phyloP scores from a whole-genome alignment of 1,140 invertebrate genomes.

The Heterodera carotae region DNA sequence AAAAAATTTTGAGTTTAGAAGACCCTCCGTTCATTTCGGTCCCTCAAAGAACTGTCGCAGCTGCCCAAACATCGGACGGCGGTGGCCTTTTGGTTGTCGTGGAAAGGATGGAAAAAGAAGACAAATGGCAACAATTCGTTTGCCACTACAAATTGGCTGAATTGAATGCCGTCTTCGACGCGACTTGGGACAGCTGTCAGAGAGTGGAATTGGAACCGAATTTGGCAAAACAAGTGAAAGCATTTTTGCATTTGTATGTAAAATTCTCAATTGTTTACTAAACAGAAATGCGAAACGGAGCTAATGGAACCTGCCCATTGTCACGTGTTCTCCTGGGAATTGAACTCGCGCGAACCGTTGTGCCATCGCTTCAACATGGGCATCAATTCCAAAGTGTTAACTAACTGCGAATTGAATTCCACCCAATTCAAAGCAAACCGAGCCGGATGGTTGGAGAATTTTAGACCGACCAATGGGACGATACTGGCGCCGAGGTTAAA shows the following conservation, averaged over 20 bases:
- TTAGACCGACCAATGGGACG: constrained; percentile 14
- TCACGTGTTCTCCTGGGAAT: constrained; percentile 25
- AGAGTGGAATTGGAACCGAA: neutral
- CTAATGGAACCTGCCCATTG: constrained; percentile 17
- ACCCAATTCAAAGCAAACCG: neutral
- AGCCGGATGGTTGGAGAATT: constrained; percentile 27
- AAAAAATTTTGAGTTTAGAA: constrained; percentile 1
- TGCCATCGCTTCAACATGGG: constrained; percentile 21
- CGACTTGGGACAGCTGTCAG: constrained; percentile 13
- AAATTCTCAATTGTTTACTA: neutral
- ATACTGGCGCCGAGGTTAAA: constrained; percentile 6
- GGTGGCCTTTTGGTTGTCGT: constrained; percentile 11
- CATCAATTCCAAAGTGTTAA: neutral
- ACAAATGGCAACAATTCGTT: neutral
- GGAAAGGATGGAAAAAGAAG: constrained; percentile 1
- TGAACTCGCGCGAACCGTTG: neutral
- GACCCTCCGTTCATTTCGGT: neutral
- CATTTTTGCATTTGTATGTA: constrained; percentile 1
- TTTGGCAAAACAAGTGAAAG: neutral
- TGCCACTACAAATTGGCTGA: constrained; percentile 8
- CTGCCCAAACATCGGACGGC: constrained; percentile 4
- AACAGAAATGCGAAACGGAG: neutral
- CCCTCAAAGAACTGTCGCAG: constrained; percentile 11
- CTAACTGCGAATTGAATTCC: constrained; percentile 24
- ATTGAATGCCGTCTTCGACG: constrained; percentile 13